Conservation (phyloP, 2,888 invertebrate genomes). For the Incurvaria masculella region DNA sequence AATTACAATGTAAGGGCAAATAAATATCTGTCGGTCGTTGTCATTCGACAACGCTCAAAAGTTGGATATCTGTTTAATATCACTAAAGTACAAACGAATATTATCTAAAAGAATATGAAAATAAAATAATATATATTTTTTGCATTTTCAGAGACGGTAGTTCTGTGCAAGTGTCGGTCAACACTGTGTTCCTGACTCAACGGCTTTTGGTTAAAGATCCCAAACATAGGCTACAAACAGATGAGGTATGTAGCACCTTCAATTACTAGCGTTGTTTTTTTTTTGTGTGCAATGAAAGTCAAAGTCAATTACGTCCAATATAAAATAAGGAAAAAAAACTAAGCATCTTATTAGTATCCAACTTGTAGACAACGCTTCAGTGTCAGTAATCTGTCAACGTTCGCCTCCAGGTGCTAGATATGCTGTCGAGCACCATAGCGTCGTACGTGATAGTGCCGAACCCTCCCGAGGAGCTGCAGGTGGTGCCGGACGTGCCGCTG, state of each 20-base stretch:
- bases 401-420: constrained; percentile 55
- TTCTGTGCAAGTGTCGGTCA: constrained; percentile 56
- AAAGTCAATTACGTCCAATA: not conserved
- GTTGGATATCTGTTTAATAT: too few relatives aligned
- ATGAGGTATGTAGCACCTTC: constrained; percentile 45
- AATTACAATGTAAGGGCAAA: too few relatives aligned
- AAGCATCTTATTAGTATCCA: not conserved
- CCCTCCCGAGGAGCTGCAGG: constrained; percentile 50
- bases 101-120: too few relatives aligned
- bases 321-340: not conserved
- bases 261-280: not conserved
- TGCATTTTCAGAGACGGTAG: constrained; percentile 44
- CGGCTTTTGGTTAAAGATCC: constrained; percentile 67
- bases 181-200: constrained; percentile 63
- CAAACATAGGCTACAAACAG: constrained; percentile 62
- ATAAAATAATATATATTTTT: too few relatives aligned
- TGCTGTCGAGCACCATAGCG: constrained; percentile 54
- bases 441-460: constrained; percentile 45
- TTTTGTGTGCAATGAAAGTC: not conserved
- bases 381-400: too few relatives aligned
- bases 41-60: too few relatives aligned
- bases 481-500: constrained; percentile 54
- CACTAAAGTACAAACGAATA: too few relatives aligned
- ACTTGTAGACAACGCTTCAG: too few relatives aligned
- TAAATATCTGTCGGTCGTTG: too few relatives aligned